These are phyloP conservation scores for Sclerodermus sp. DNA, from an alignment of 2,888 invertebrate genomes.

Conservation along the genomic window DNA sequence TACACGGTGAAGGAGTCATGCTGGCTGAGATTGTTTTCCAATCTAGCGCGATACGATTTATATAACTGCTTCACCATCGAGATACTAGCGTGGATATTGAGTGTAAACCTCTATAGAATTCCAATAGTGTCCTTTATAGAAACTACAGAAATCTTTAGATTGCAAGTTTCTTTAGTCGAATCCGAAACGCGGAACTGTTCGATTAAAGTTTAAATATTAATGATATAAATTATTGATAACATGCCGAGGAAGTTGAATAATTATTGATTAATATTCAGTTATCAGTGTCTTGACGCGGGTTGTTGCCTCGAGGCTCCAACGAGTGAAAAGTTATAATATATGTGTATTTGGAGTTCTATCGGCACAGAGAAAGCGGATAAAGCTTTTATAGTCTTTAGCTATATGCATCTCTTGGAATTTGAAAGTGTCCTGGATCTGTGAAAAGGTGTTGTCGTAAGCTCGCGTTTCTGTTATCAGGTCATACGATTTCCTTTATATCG, in stretches of 20 bases:
- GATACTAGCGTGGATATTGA: constrained; percentile 3
- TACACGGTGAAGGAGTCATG: constrained; percentile 16
- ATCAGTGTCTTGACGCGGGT: too few relatives aligned
- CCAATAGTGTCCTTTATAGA: constrained; percentile 12
- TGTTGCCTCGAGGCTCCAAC: too few relatives aligned
- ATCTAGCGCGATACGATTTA: constrained; percentile 27
- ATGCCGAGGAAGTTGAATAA: too few relatives aligned
- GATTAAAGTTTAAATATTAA: too few relatives aligned
- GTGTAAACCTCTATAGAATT: constrained; percentile 22
- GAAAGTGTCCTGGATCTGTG: not conserved
- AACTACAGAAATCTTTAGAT: constrained; percentile 8
- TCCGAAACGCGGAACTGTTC: constrained; percentile 18
- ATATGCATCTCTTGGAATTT: too few relatives aligned
- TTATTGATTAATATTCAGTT: too few relatives aligned
- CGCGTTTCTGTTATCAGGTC: constrained; percentile 5
- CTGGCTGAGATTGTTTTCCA: constrained; percentile 26
- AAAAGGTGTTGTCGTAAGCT: not conserved
- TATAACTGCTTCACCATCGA: constrained; percentile 16
- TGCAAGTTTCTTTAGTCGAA: not conserved
- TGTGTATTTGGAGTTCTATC: too few relatives aligned
- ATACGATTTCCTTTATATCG: not conserved
- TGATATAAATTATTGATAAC: too few relatives aligned
- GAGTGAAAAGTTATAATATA: too few relatives aligned
- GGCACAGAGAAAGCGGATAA: too few relatives aligned
- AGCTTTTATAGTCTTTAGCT: too few relatives aligned